Evolutionary conservation across 2,888 invertebrate species (phyloP).

Genomic region (Uropetala carovei): DNA sequence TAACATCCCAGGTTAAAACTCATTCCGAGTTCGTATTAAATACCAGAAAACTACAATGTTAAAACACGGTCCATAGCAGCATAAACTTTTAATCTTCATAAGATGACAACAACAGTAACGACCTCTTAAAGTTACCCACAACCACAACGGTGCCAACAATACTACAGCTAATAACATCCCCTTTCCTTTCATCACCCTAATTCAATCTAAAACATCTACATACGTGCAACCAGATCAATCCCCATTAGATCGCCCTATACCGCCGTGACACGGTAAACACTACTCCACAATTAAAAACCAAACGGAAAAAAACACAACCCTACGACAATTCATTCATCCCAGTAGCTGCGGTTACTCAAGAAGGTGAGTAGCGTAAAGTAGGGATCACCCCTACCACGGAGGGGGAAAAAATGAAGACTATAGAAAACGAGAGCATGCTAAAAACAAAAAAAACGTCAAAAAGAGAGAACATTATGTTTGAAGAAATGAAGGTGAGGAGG

Average conservation of each 20-base stretch:
- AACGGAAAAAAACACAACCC: conserved; percentile 33
- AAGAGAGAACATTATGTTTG: conserved; percentile 17
- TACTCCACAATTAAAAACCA: conserved; percentile 33
- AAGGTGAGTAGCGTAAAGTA: conserved; percentile 45
- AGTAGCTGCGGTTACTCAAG: conserved; percentile 36
- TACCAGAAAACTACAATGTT: too few relatives aligned
- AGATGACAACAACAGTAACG: too few relatives aligned
- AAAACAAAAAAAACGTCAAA: not conserved
- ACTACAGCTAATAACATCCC: too few relatives aligned
- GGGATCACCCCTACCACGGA: conserved; percentile 26
- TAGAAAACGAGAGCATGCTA: conserved; percentile 28
- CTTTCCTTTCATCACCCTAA: not conserved
- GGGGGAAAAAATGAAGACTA: not conserved
- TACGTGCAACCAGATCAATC: not conserved
- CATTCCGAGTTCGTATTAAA: too few relatives aligned
- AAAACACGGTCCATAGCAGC: too few relatives aligned
- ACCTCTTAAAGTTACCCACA: too few relatives aligned
- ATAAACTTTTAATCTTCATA: too few relatives aligned
- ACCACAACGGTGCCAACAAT: too few relatives aligned
- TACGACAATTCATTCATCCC: conserved; percentile 59
- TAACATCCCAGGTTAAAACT: too few relatives aligned
- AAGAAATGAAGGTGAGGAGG: not conserved
- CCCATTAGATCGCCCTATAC: not conserved
- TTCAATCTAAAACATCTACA: conserved; percentile 5
- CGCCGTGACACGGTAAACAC: too few relatives aligned